Evolutionary conservation across 2,888 invertebrate genomes (phyloP).

Genomic region (Spialia ferax): DNA sequence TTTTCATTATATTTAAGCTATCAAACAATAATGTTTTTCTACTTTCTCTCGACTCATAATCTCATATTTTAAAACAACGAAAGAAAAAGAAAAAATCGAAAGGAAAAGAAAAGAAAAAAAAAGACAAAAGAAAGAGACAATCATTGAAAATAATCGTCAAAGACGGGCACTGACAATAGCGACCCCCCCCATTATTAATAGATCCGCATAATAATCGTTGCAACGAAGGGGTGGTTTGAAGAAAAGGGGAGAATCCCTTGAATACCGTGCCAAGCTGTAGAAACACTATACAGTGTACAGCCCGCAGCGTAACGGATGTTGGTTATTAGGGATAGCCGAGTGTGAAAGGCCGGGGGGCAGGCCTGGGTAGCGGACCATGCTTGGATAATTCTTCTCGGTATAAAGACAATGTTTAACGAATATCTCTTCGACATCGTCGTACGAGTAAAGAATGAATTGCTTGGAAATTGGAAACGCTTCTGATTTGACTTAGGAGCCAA

Average conservation of each 20-base stretch:
- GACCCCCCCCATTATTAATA: not conserved
- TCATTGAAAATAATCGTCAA: too few relatives aligned
- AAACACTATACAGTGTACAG: too few relatives aligned
- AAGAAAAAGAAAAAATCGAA: too few relatives aligned
- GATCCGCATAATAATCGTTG: not conserved
- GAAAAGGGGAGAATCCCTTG: not conserved
- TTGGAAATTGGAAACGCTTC: too few relatives aligned
- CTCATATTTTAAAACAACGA: too few relatives aligned
- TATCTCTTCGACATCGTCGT: not conserved
- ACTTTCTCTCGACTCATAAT: too few relatives aligned
- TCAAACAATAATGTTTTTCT: too few relatives aligned
- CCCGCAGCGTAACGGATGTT: not conserved
- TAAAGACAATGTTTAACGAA: not conserved
- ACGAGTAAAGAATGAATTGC: too few relatives aligned
- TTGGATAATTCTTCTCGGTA: slow-evolving; percentile 1
- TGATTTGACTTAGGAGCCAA: too few relatives aligned
- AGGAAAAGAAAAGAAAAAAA: too few relatives aligned
- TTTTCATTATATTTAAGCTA: too few relatives aligned
- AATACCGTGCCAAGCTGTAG: not conserved
- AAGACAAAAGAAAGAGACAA: too few relatives aligned
- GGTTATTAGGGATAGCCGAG: not conserved
- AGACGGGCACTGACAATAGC: not conserved
- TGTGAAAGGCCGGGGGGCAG: not conserved
- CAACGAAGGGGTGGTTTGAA: not conserved
- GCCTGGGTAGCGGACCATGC: not conserved